Base-by-base conservation (phyloP, 2,113 vertebrate species). In the Pseudois nayaur region DNA sequence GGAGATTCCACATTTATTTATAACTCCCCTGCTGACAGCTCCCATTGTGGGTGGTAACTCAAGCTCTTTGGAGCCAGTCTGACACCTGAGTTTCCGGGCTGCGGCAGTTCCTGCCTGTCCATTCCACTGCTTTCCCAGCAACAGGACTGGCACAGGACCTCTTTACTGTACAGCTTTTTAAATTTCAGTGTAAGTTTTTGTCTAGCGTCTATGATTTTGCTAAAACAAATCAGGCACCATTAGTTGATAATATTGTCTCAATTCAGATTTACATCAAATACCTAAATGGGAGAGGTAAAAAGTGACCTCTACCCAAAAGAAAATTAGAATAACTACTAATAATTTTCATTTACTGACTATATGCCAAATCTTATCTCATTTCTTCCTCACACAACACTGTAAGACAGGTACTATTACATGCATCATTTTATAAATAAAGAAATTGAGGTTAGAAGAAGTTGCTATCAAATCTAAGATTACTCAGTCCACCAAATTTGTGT, bases 41-140 rank as follows among this genome's bases (percentile, higher is more conserved):
- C 92, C 57, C 16, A 3, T 14, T 13, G 36, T 95, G 96, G 83
- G 86, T 60, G 89, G 91, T 94, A 64, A 29, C 21, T 55, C 29
- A 43, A 81, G 89, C 54, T 95, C 81, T 82, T 87, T 96, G 97
- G 95, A 98, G 93, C 89, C 89, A 43, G 45, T 8, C 67, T 91
- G 89, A 78, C 52, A 57, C 19, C 45, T 52, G 87, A 86, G 11
- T 31, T 96, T 94, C 90, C 48, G 29, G 67, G 54, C 84, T 62
- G 40, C 67, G 59, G 15, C 27, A 54, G 31, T 48, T 40, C 57
- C 36, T 64, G n/a, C 60, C n/a, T 40, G 40, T 27, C 12, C 0
- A 5, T 27, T 4, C 16, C 3, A 3, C 43, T 14, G 48, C 4
- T 50, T 94, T 48, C 31, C 11, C 36, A 91, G n/a, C 45, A 6